phyloP scores from a whole-genome alignment of 1,140 invertebrate genomes.

The Drosophila busckii region DNA sequence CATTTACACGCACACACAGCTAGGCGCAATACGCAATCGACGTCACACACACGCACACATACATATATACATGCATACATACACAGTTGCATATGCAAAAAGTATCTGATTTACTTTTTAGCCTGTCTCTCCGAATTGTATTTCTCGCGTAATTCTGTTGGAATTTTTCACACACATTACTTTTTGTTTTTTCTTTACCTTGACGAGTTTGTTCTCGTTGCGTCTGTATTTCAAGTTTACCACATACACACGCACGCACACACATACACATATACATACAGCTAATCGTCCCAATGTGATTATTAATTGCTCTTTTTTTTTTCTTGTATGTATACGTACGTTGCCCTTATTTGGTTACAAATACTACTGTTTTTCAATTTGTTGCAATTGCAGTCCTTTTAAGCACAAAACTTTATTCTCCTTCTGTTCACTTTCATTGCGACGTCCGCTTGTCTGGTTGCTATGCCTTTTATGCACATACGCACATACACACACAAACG shows the following conservation, averaged over 20 bases:
- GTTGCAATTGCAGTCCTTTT: conserved; percentile 29
- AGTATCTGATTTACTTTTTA: conserved; percentile 30
- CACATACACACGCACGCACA: conserved; percentile 40
- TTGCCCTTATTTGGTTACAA: conserved; percentile 24
- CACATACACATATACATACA: conserved; percentile 40
- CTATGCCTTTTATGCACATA: conserved; percentile 49
- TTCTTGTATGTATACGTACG: conserved; percentile 7
- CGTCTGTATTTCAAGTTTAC: conserved; percentile 64
- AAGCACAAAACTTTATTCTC: conserved; percentile 19
- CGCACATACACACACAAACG: conserved; percentile 13
- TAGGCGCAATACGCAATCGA: conserved; percentile 32
- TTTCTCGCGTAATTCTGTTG: conserved; percentile 67
- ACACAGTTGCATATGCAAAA: conserved; percentile 7
- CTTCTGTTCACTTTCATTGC: conserved; percentile 28
- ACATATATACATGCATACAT: conserved; percentile 6
- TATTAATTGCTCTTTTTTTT: conserved; percentile 35
- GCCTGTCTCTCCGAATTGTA: conserved; percentile 28
- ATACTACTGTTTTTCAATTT: conserved; percentile 17
- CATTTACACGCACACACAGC: conserved; percentile 3
- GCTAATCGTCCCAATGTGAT: conserved; percentile 35
- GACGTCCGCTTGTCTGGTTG: conserved; percentile 39
- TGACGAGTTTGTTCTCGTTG: conserved; percentile 64
- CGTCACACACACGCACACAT: conserved; percentile 19
- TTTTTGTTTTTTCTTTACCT: conserved; percentile 52
- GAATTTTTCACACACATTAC: conserved; percentile 59